A percentile compares a stretch with the other conserved stretches of the same genome.
Evolutionary conservation across 92 coral and sea anemone species (phyloP).

Genomic region (Phenganax marumi): DNA sequence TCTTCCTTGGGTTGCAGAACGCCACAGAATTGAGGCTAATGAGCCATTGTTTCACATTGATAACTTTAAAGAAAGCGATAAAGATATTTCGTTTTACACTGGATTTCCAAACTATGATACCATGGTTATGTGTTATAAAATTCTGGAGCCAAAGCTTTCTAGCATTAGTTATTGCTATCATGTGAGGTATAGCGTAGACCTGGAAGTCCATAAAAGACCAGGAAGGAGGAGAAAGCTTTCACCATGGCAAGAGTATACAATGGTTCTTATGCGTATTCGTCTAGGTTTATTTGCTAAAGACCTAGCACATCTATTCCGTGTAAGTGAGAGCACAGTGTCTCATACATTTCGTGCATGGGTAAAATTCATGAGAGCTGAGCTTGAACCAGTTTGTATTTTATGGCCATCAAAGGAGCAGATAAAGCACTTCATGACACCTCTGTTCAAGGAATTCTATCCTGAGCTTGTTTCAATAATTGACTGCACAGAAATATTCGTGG

Average conservation of each 20-base stretch:
- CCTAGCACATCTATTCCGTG: slow-evolving; percentile 3
- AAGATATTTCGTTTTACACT: no score
- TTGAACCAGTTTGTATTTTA: slow-evolving; percentile 23
- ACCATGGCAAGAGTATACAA: slow-evolving; percentile 23
- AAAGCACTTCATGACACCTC: not conserved
- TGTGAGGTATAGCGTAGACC: slow-evolving; percentile 5
- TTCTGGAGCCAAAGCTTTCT: not conserved
- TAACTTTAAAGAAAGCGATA: no score
- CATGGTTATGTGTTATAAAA: not conserved
- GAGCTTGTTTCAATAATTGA: slow-evolving; percentile 30
- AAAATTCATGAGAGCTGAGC: slow-evolving; percentile 27
- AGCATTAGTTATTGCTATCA: not conserved
- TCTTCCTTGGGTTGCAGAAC: slow-evolving; percentile 56
- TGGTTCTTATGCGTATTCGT: not conserved
- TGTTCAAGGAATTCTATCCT: slow-evolving; percentile 25
- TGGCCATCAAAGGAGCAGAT: slow-evolving; percentile 7
- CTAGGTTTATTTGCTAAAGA: not conserved
- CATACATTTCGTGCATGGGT: slow-evolving; percentile 21
- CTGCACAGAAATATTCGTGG: slow-evolving; percentile 44
- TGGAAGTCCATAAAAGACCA: not conserved
- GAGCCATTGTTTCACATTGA: not conserved
- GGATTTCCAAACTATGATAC: not conserved
- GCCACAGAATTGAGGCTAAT: slow-evolving; percentile 10
- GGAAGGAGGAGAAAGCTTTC: slow-evolving; percentile 1
- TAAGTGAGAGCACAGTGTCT: slow-evolving; percentile 9